A percentile compares a stretch with the other conserved stretches of the same genome.
These are phyloP conservation scores for Porites divaricata DNA, from an alignment of 92 coral and sea anemone species.

Conservation along the genomic window DNA sequence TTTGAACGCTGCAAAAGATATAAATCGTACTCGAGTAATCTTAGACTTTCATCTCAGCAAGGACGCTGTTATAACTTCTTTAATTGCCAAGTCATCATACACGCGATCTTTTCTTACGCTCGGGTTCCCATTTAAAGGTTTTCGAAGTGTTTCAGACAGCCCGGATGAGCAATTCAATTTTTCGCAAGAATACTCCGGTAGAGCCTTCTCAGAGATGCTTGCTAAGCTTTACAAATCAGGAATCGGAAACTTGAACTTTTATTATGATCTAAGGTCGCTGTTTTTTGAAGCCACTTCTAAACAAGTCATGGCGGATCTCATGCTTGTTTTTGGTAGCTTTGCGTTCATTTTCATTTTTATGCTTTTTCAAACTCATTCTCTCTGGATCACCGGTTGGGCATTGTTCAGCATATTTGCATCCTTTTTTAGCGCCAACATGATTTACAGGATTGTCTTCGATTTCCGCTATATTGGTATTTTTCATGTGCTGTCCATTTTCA, in stretches of 20 bases:
- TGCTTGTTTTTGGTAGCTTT: constrained; percentile 65
- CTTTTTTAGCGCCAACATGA: constrained; percentile 74
- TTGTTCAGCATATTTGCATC: constrained; percentile 70
- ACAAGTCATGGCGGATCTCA: constrained; percentile 67
- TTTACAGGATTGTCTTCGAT: constrained; percentile 74
- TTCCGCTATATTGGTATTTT: constrained; percentile 81
- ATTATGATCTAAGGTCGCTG: constrained; percentile 54
- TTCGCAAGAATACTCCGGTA: constrained; percentile 36
- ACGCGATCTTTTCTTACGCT: constrained; percentile 52
- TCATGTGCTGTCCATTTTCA: constrained; percentile 77
- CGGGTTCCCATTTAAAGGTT: constrained; percentile 70
- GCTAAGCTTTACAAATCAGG: constrained; percentile 44
- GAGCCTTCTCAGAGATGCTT: constrained; percentile 50
- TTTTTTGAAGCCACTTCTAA: constrained; percentile 41
- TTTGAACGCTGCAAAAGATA: constrained; percentile 45
- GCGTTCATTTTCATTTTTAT: constrained; percentile 73
- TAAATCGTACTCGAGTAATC: constrained; percentile 31
- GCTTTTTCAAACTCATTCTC: constrained; percentile 74
- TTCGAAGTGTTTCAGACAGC: constrained; percentile 47
- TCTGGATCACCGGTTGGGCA: constrained; percentile 83
- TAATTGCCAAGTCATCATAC: constrained; percentile 38
- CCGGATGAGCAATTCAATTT: constrained; percentile 52
- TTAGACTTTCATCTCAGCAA: constrained; percentile 68
- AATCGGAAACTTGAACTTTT: constrained; percentile 60
- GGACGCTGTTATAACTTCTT: constrained; percentile 50